Conservation (phyloP, 2,797 vertebrate species). For the Brachyalestes nurse region DNA sequence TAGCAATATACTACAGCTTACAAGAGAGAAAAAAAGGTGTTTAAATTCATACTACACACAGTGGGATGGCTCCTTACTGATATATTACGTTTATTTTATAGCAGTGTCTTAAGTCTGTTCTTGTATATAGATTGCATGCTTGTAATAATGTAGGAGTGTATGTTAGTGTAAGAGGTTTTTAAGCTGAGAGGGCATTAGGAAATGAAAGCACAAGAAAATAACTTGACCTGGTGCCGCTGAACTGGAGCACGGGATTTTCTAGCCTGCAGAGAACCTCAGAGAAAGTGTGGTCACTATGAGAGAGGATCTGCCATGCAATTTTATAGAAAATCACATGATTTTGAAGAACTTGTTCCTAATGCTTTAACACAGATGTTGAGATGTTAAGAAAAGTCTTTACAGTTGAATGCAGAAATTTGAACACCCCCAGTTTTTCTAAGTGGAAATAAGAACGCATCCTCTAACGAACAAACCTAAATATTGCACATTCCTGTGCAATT, state of each 20-base stretch:
- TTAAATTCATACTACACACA: neutral
- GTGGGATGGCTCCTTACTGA: neutral
- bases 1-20: neutral
- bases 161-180: neutral
- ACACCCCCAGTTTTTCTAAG: no score
- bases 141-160: neutral
- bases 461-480: no score
- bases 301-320: neutral
- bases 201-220: conserved; percentile 11
- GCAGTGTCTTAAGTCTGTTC: neutral
- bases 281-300: conserved; percentile 3
- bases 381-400: neutral
- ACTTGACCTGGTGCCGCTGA: neutral
- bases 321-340: neutral
- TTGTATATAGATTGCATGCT: neutral
- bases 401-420: no score
- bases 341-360: neutral
- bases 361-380: neutral
- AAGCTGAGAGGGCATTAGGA: neutral
- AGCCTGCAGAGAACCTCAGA: neutral
- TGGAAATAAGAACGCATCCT: no score
- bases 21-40: neutral
- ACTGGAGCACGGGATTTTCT: neutral
- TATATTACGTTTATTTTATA: neutral
- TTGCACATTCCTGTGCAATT: no score